These are phyloP conservation scores for Myiothlypis chrysogaster DNA, from an alignment of 2,797 vertebrate genomes.

Conservation along the genomic window DNA sequence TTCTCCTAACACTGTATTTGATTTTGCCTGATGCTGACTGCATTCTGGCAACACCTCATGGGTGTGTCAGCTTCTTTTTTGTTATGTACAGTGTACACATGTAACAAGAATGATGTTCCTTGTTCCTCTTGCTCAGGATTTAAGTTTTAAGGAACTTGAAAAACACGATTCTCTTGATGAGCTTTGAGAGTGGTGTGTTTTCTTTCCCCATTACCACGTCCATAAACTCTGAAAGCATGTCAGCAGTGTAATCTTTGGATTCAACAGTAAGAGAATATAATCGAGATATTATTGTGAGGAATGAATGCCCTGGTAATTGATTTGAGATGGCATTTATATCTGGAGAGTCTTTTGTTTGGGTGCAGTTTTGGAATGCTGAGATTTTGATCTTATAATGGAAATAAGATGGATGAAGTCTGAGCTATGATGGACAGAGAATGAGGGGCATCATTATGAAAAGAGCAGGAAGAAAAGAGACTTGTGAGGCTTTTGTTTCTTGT, in stretches of 20 bases:
- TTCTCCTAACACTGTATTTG: neutral
- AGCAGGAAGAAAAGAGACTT: conserved; percentile 36
- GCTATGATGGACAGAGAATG: conserved; percentile 25
- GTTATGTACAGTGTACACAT: neutral
- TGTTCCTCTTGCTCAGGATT: neutral
- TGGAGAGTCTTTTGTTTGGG: conserved; percentile 40
- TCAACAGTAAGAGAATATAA: conserved; percentile 26
- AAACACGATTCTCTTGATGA: neutral
- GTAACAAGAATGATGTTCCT: neutral
- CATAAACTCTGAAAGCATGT: neutral
- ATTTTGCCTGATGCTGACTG: conserved; percentile 8
- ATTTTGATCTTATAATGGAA: conserved; percentile 36
- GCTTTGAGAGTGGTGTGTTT: neutral
- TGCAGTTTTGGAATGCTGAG: conserved; percentile 40
- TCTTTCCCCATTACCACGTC: neutral
- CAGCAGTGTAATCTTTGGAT: conserved; percentile 9
- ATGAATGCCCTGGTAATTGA: conserved; percentile 45
- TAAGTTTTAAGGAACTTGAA: neutral
- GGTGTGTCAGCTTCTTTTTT: neutral
- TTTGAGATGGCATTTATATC: conserved; percentile 46
- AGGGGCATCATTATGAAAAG: conserved; percentile 32
- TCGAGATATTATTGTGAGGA: conserved; percentile 34
- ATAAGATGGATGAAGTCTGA: conserved; percentile 31
- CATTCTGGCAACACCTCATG: neutral
- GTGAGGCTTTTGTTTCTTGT: conserved; percentile 39